phyloP scores from a whole-genome alignment of 1,140 invertebrate genomes.

The Trachymyrmex cornetzi region DNA sequence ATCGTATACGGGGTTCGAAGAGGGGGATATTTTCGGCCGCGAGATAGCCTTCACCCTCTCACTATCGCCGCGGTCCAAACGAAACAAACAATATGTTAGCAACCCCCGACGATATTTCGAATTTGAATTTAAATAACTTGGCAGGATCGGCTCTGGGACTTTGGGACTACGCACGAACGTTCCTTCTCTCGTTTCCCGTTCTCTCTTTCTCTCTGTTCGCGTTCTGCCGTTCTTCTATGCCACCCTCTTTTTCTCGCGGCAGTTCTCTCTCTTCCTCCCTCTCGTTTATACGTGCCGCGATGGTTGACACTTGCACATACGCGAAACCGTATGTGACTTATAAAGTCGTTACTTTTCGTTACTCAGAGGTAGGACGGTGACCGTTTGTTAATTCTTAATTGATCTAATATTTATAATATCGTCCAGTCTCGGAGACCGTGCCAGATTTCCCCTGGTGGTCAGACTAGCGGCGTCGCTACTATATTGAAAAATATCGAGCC shows the following conservation, averaged over 20 bases:
- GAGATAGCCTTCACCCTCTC: slow-evolving; percentile 77
- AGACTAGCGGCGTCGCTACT: slow-evolving; percentile 66
- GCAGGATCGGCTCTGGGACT: slow-evolving; percentile 87
- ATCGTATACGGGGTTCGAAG: slow-evolving; percentile 37
- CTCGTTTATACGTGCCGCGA: slow-evolving; percentile 74
- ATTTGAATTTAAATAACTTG: slow-evolving; percentile 88
- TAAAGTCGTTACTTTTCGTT: slow-evolving; percentile 78
- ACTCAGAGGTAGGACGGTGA: slow-evolving; percentile 62
- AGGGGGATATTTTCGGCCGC: slow-evolving; percentile 64
- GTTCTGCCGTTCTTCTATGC: slow-evolving; percentile 67
- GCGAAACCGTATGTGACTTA: slow-evolving; percentile 74
- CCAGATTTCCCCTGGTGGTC: slow-evolving; percentile 83
- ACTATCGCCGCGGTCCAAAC: slow-evolving; percentile 81
- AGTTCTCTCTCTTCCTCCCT: slow-evolving; percentile 62
- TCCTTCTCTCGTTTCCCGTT: slow-evolving; percentile 78
- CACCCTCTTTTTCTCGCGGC: slow-evolving; percentile 65
- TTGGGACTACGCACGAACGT: slow-evolving; percentile 84
- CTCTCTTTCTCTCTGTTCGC: slow-evolving; percentile 65
- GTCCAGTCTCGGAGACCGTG: slow-evolving; percentile 68
- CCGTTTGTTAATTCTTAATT: slow-evolving; percentile 81
- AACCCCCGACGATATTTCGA: slow-evolving; percentile 87
- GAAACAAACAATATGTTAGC: slow-evolving; percentile 88
- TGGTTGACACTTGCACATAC: slow-evolving; percentile 73
- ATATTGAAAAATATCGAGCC: slow-evolving; percentile 83
- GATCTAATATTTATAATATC: slow-evolving; percentile 83